Conservation (phyloP, 2,113 vertebrate species). For the Pheucticus melanocephalus region DNA sequence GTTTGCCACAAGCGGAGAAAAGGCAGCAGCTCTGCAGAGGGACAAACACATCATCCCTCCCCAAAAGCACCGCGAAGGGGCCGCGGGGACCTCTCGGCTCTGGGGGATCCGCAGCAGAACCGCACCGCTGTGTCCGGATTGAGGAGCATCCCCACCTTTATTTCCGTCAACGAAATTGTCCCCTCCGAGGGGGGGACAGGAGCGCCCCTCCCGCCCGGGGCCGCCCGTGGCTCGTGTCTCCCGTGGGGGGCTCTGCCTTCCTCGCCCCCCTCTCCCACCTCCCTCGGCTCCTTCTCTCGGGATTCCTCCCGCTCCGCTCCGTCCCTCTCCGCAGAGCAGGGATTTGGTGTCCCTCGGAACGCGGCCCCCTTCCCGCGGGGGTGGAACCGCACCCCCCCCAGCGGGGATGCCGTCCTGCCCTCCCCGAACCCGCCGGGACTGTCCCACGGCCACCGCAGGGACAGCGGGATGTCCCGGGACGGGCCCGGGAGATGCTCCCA, state of each 20-base stretch:
- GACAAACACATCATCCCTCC: neutral
- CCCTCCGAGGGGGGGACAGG: neutral
- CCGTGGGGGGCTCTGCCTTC: neutral
- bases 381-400: accelerated
- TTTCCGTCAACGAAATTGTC: neutral
- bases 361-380: neutral
- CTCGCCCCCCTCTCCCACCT: neutral
- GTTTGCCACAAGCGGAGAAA: neutral
- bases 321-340: accelerated
- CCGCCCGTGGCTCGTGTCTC: neutral
- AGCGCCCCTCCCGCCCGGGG: neutral
- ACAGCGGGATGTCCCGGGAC: neutral
- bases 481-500: neutral
- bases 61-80: neutral
- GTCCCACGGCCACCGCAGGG: accelerated
- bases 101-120: neutral
- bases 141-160: neutral
- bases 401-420: neutral
- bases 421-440: accelerated
- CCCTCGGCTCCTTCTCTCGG: neutral
- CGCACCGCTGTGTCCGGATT: accelerated
- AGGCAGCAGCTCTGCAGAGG: neutral
- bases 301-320: neutral
- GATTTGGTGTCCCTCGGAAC: neutral
- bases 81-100: neutral